Conservation (phyloP, 2,888 invertebrate species). For the Anthoptus insignis region DNA sequence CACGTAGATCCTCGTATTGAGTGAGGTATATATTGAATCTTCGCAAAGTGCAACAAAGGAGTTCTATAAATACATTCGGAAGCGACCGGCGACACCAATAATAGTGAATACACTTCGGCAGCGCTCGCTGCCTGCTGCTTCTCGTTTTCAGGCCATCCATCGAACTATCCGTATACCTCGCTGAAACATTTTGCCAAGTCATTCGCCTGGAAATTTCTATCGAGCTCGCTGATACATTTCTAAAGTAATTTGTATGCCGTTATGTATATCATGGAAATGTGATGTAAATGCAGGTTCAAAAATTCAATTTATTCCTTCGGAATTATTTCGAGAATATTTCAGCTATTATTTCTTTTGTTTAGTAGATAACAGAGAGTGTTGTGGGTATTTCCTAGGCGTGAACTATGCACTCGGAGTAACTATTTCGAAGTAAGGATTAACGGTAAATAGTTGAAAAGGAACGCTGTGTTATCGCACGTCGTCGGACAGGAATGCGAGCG, state of each 20-base stretch:
- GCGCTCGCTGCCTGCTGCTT: conserved; percentile 61
- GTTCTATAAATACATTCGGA: conserved; percentile 56
- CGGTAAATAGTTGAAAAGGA: conserved; percentile 73
- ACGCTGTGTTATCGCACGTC: conserved; percentile 78
- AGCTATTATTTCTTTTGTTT: neutral
- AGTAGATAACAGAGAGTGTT: neutral
- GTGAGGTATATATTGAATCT: conserved; percentile 35
- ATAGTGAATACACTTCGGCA: conserved; percentile 68
- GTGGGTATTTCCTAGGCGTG: conserved; percentile 13
- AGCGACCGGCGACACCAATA: conserved; percentile 71
- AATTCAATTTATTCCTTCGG: conserved; percentile 24
- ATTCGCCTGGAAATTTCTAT: conserved; percentile 64
- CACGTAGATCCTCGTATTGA: conserved; percentile 5
- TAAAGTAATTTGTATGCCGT: conserved; percentile 17
- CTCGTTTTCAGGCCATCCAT: conserved; percentile 62
- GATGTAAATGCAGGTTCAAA: conserved; percentile 3
- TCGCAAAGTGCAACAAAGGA: conserved; percentile 50
- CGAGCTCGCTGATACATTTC: conserved; percentile 54
- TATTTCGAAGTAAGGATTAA: conserved; percentile 63
- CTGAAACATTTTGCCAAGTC: conserved; percentile 67
- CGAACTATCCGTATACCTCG: conserved; percentile 60
- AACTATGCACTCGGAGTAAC: conserved; percentile 26
- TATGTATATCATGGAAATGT: conserved; percentile 8
- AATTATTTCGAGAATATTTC: conserved; percentile 9
- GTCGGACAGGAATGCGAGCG: conserved; percentile 73